Evolutionary conservation across 2,113 vertebrate genomes (phyloP).

Genomic region (Motacilla tschutschensis): DNA sequence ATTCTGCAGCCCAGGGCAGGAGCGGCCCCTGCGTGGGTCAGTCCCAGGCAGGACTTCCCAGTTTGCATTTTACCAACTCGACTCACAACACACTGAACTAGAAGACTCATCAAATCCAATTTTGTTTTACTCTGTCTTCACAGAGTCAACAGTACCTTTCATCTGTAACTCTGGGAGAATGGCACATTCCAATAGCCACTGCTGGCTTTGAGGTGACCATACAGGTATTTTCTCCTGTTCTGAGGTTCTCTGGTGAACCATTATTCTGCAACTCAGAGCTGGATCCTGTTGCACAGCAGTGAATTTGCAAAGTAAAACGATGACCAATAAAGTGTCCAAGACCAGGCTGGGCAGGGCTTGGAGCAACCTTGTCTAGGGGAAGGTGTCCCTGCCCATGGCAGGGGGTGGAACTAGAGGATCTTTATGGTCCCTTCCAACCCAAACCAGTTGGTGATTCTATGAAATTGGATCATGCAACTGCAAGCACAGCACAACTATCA

Average conservation of each 20-base stretch:
- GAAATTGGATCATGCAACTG: not conserved
- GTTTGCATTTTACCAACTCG: not conserved
- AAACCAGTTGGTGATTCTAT: not conserved
- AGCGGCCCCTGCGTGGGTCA: rapidly evolving
- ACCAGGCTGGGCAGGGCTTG: not conserved
- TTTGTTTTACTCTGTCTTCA: not conserved
- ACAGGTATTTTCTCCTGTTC: not conserved
- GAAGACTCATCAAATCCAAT: not conserved
- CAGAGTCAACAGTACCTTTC: not conserved
- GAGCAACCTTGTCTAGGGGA: not conserved
- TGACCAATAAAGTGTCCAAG: not conserved
- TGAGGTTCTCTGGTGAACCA: not conserved
- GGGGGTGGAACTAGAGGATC: not conserved
- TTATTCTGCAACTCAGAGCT: not conserved
- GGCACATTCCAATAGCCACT: not conserved
- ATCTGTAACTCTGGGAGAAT: not conserved
- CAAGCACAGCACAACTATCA: not conserved
- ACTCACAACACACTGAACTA: not conserved
- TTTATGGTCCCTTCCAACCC: not conserved
- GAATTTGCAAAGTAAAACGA: not conserved
- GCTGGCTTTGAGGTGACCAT: not conserved
- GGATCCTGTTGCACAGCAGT: not conserved
- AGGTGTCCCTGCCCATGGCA: not conserved
- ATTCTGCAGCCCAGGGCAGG: not conserved
- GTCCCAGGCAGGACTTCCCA: not conserved